phyloP scores from a whole-genome alignment of 1,140 invertebrate species.

The Monochamus saltuarius region DNA sequence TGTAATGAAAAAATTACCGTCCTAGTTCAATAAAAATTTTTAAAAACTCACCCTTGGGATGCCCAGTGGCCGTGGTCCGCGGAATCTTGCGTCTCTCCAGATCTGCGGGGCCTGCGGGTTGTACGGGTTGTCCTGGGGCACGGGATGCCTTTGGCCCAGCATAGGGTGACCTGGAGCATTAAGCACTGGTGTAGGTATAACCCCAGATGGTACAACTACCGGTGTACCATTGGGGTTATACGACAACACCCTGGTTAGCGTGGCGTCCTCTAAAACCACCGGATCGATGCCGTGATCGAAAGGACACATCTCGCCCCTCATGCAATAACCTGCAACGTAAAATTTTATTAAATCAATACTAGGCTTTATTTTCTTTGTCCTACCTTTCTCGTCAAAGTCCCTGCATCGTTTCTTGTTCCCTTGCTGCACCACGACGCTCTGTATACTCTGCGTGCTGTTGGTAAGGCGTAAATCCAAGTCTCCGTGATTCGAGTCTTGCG shows the following conservation, averaged over 20 bases:
- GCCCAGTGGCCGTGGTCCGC: constrained; percentile 44
- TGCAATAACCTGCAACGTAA: constrained; percentile 78
- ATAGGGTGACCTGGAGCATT: constrained; percentile 41
- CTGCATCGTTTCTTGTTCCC: constrained; percentile 63
- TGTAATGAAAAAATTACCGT: no score
- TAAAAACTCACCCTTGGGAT: constrained; percentile 32
- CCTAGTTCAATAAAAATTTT: no score
- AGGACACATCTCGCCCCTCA: constrained; percentile 91
- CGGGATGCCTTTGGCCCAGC: constrained; percentile 25
- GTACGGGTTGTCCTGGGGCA: constrained; percentile 60
- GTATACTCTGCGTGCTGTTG: constrained; percentile 57
- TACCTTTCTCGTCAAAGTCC: constrained; percentile 65
- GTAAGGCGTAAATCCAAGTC: constrained; percentile 61
- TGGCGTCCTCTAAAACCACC: constrained; percentile 86
- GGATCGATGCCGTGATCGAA: constrained; percentile 95
- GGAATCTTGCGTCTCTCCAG: constrained; percentile 54
- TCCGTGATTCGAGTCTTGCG: constrained; percentile 63
- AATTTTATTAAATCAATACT: constrained; percentile 62
- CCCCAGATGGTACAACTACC: constrained; percentile 13
- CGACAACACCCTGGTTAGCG: constrained; percentile 59
- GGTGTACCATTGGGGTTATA: constrained; percentile 56
- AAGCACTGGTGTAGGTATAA: constrained; percentile 46
- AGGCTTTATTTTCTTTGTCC: constrained; percentile 1
- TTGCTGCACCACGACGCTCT: constrained; percentile 54
- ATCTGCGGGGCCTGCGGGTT: constrained; percentile 87